These are phyloP conservation scores for Dendrocincla fuliginosa DNA, from an alignment of 2,797 vertebrate species.

Conservation along the genomic window DNA sequence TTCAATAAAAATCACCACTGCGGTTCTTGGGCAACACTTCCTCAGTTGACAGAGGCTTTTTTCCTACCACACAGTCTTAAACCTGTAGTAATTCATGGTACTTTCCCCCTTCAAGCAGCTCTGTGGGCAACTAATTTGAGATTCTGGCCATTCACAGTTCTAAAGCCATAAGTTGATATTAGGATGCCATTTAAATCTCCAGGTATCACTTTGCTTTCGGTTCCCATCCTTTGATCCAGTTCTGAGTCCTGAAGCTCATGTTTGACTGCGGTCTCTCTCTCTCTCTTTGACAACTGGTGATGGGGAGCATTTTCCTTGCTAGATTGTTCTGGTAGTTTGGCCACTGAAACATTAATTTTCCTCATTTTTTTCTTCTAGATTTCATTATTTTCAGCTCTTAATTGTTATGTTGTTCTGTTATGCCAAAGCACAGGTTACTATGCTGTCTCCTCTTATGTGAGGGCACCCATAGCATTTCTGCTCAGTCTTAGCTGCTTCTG, in stretches of 20 bases:
- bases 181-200: not conserved
- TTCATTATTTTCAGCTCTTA: not conserved
- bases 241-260: not conserved
- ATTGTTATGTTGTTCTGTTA: not conserved
- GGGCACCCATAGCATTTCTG: not conserved
- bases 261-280: not conserved
- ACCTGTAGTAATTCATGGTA: not conserved
- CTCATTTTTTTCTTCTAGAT: not conserved
- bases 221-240: not conserved
- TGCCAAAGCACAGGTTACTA: not conserved
- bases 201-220: rapidly evolving
- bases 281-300: not conserved
- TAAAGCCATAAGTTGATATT: not conserved
- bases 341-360: not conserved
- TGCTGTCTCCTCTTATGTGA: rapidly evolving
- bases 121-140: not conserved
- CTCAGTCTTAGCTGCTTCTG: not conserved
- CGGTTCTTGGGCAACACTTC: not conserved
- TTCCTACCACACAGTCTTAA: not conserved
- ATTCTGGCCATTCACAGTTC: not conserved
- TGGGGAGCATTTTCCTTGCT: not conserved
- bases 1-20: not conserved
- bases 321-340: not conserved
- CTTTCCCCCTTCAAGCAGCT: not conserved
- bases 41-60: not conserved